phyloP scores from a whole-genome alignment of 2,113 vertebrate species.

The Euleptes europaea region DNA sequence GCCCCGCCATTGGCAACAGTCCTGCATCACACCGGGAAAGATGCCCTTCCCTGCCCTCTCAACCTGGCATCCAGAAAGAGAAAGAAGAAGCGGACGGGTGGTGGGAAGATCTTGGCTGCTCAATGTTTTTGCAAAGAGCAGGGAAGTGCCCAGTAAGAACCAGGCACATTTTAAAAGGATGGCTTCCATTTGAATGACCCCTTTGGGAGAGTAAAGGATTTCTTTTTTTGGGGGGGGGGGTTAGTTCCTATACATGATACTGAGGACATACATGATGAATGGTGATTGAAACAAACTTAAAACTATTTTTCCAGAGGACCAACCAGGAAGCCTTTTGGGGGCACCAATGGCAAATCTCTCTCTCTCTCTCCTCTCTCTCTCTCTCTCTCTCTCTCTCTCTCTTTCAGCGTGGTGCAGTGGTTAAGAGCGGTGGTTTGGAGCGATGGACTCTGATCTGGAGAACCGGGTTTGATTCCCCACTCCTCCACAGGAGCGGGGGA shows the following conservation, averaged over 20 bases:
- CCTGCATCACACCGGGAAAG: background rate
- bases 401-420: too few relatives aligned
- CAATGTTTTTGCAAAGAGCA: background rate
- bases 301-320: background rate
- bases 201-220: too few relatives aligned
- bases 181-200: background rate
- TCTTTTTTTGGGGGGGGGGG: background rate
- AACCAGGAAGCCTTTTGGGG: too few relatives aligned
- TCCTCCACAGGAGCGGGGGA: too few relatives aligned
- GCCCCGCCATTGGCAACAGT: background rate
- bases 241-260: background rate
- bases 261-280: background rate
- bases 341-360: too few relatives aligned
- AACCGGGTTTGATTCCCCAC: too few relatives aligned
- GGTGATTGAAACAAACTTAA: background rate
- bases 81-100: too few relatives aligned
- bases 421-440: too few relatives aligned
- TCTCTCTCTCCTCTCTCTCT: too few relatives aligned
- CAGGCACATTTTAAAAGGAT: background rate
- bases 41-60: background rate
- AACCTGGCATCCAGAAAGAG: background rate
- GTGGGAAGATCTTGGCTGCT: background rate
- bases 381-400: too few relatives aligned
- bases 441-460: too few relatives aligned
- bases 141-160: background rate